phyloP scores from a whole-genome alignment of 2,113 vertebrate species.

The Poecile atricapillus region DNA sequence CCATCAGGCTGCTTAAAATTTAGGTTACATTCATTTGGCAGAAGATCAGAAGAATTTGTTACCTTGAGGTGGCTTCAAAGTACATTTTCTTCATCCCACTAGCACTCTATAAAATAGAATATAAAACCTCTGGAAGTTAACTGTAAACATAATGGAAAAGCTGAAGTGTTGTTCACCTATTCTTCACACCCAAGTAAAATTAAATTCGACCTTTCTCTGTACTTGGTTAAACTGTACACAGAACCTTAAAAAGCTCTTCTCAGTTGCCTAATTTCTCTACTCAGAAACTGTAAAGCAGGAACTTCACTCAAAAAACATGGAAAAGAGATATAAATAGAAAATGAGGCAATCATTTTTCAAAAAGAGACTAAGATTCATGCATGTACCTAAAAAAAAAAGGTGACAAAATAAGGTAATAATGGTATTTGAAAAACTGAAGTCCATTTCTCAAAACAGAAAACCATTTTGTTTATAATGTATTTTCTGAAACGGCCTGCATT shows the following conservation, averaged over 20 bases:
- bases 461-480: neutral
- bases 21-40: neutral
- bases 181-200: neutral
- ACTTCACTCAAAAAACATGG: neutral
- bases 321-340: neutral
- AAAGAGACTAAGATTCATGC: neutral
- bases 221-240: neutral
- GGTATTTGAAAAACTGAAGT: neutral
- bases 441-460: neutral
- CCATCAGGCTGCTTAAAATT: neutral
- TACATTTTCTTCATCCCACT: neutral
- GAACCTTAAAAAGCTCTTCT: neutral
- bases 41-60: neutral
- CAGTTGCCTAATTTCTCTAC: neutral
- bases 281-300: neutral
- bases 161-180: neutral
- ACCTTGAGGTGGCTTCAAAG: neutral
- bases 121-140: neutral
- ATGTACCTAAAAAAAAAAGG: neutral
- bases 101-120: neutral
- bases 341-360: neutral
- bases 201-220: neutral
- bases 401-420: neutral
- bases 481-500: neutral
- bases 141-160: neutral